Evolutionary conservation across 2,797 vertebrate species (phyloP), one percentile per base, ranked within the genome.

Genomic region (Tapera naevia): DNA sequence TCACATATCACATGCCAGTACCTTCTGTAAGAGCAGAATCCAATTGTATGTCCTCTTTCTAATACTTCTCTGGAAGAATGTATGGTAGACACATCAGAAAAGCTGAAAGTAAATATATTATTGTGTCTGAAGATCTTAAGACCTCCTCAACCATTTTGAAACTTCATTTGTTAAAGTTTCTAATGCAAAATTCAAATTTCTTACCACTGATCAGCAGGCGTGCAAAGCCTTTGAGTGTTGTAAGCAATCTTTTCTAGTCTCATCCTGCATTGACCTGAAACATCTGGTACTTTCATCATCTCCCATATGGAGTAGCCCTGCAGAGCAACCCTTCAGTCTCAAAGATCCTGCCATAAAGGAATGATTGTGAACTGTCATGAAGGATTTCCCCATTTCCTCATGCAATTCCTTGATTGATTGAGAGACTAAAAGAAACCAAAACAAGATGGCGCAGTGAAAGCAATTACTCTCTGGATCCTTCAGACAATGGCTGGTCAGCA

Each of bases 21-120:
- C 27, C 5, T 58, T 75, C 60, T 74, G 4, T 37, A 73, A 58
- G 5, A 80, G 9, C 32, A 33, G 18, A 57, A 62, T 6, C 56
- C 10, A 66, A 54, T n/a, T 3, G 39, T 56, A 66, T 93, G 5
- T 70, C 17, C 11, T 75, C n/a, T 56, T 54, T 72, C 21, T 70
- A 30, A 13, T 48, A 33, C 4, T 37, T 53, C 11, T 56, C 4
- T 70, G 25, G 35, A 80, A 62, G 19, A 80, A 51, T 27, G 7
- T 50, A 15, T 28, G 58, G 5, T 79, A 84, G 17, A 24, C 48
- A 80, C 27, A 92, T 89, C 73, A 91, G 78, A 96, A 97, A 95
- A 95, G 28, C 23, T 50, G 50, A n/a, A 72, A 75, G 5, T 51
- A 73, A 73, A 19, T 76, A 6, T 7, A 30, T 41, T 33, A 13